Conservation (phyloP, 2,797 vertebrate genomes). For the Sus cebifrons region DNA sequence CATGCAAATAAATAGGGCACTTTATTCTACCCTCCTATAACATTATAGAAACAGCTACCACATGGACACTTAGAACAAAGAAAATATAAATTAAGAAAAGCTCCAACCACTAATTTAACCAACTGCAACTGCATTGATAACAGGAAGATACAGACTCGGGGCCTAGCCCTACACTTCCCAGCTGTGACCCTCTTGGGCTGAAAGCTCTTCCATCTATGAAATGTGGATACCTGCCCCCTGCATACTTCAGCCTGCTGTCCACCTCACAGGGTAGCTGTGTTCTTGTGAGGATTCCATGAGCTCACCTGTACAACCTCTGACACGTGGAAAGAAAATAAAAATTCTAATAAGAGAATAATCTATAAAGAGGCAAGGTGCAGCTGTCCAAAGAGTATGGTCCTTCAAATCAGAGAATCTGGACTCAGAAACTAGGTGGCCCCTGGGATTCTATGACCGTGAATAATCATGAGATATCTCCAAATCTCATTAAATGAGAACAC, state of each 20-base stretch:
- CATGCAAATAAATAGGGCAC: not conserved
- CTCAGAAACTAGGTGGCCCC: not conserved
- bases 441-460: not conserved
- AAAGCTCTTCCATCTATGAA: not conserved
- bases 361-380: not conserved
- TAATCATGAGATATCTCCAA: not conserved
- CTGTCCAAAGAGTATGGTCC: not conserved
- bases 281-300: not conserved
- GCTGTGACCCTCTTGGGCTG: not conserved
- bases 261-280: not conserved
- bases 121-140: not conserved
- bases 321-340: not conserved
- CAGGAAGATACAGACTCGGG: fast-evolving
- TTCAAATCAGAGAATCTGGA: not conserved
- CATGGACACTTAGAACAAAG: not conserved
- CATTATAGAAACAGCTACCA: not conserved
- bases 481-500: not conserved
- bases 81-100: not conserved
- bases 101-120: not conserved
- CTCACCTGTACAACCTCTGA: not conserved
- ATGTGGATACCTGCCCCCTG: not conserved
- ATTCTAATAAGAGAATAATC: not conserved
- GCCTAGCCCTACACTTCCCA: not conserved
- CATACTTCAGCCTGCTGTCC: not conserved
- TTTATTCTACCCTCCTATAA: not conserved